Base-by-base conservation (phyloP, 2,888 invertebrate species). In the Clitarchus hookeri region DNA sequence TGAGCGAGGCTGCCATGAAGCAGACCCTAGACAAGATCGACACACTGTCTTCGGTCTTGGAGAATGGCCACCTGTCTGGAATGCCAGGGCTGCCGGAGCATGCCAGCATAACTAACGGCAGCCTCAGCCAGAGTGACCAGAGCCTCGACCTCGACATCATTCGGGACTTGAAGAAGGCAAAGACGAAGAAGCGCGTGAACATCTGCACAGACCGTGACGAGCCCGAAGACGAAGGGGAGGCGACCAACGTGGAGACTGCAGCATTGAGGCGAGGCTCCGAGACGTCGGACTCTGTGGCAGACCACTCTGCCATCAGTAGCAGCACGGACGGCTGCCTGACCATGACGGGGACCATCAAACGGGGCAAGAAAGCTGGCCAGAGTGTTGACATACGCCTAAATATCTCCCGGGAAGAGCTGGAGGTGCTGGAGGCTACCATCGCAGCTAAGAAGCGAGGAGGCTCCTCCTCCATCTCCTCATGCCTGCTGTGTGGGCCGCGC, bases 261-360 rank as follows among this genome's bases (percentile, higher is more conserved):
- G 89, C 89, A 48, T 88, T 90, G 84, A 88, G 89, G 85, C 89
- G 90, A 84, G 89, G 89, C 86, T 93, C 93, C 6, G 93, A 93
- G 90, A 92, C 91, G 8, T 93, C 93, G 54, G 91, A 92, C 88
- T 92, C 94, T 2, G 92, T 88, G 53, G 88, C 93, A 83, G 94
- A 94, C 88, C 92, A 92, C 88, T 94, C 94, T 84, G 91, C 91
- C 85, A 90, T 94, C n/a, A 92, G 93, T 54, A 92, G 93, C 86
- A 92, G 92, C 2, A 92, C 92, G 89, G 94, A 94, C 88, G 93
- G 93, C 36, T 95, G 94, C 89, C 92, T 95, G 83, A 95, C 95
- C 3, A 94, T 95, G 94, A 94, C 94, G 0, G 96, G 96, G 11
- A 96, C 96, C 13, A 95, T 96, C 16, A 95, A 95, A 89, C 92